Percentiles rank a stretch among this genome's conserved stretches.
Conservation (phyloP, 1,140 invertebrate species). For the Heliconius eleuchia region DNA sequence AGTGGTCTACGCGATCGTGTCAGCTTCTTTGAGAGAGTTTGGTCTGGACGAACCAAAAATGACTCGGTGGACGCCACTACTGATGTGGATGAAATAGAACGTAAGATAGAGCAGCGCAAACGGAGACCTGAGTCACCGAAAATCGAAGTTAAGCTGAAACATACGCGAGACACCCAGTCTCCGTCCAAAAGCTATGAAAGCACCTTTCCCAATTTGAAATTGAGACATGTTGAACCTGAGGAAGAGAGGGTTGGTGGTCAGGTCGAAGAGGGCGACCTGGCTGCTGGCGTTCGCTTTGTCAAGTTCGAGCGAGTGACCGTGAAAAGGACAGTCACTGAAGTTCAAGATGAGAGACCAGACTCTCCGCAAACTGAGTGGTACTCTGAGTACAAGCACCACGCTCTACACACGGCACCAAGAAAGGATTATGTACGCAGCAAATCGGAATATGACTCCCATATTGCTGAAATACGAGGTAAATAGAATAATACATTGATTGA, state of each 20-base stretch:
- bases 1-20: constrained; percentile 86
- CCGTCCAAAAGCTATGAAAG: constrained; percentile 68
- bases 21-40: constrained; percentile 89
- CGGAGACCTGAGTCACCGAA: constrained; percentile 77
- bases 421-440: constrained; percentile 86
- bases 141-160: constrained; percentile 83
- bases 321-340: constrained; percentile 73
- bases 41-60: constrained; percentile 81
- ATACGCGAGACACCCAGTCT: constrained; percentile 78
- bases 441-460: constrained; percentile 93
- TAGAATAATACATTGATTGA: not conserved
- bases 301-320: constrained; percentile 86
- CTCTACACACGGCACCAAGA: constrained; percentile 81
- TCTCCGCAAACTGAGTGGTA: constrained; percentile 82
- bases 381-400: constrained; percentile 72
- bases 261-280: constrained; percentile 84
- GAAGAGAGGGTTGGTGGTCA: constrained; percentile 82
- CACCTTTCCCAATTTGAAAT: constrained; percentile 61
- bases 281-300: constrained; percentile 83
- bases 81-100: constrained; percentile 84
- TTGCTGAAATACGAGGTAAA: constrained; percentile 91
- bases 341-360: constrained; percentile 75
- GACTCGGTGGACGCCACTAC: constrained; percentile 73
- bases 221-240: constrained; percentile 68
- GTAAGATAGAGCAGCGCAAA: constrained; percentile 82